Conservation (phyloP, 2,113 vertebrate genomes). For the Phasianus colchicus region DNA sequence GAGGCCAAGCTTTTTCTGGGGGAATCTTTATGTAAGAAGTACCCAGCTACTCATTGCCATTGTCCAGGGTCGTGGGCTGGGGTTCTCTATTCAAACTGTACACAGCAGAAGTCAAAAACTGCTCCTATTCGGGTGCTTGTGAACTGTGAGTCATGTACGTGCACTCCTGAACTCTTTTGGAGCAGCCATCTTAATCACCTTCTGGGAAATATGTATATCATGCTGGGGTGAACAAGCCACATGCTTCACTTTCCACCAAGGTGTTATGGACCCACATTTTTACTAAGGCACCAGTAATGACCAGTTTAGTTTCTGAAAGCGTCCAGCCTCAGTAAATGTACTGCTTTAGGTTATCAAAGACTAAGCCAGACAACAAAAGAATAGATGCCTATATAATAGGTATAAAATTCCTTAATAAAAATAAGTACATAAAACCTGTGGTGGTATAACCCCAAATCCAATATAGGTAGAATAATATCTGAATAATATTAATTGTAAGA, state of each 20-base stretch:
- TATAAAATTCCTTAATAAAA: slow-evolving; percentile 71
- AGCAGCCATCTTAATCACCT: slow-evolving; percentile 70
- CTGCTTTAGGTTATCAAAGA: slow-evolving; percentile 56
- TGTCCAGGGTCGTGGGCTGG: neutral
- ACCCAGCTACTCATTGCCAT: neutral
- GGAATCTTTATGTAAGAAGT: neutral
- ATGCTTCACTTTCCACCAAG: slow-evolving; percentile 39
- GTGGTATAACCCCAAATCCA: slow-evolving; percentile 50
- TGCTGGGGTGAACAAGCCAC: slow-evolving; percentile 40
- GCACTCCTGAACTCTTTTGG: slow-evolving; percentile 54
- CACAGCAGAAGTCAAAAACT: slow-evolving; percentile 35
- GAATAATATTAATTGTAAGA: slow-evolving; percentile 5
- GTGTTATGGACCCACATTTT: slow-evolving; percentile 61
- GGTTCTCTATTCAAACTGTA: slow-evolving; percentile 41
- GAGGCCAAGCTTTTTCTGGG: neutral
- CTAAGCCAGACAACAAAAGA: slow-evolving; percentile 58
- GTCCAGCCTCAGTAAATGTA: slow-evolving; percentile 36
- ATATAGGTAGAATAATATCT: neutral
- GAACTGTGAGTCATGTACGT: neutral
- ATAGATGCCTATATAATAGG: slow-evolving; percentile 74
- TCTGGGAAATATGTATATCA: neutral
- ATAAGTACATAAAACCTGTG: slow-evolving; percentile 62
- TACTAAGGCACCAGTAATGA: slow-evolving; percentile 75
- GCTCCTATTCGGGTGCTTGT: neutral
- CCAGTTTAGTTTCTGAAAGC: slow-evolving; percentile 29